Percentiles rank a stretch among this genome's conserved stretches.
Evolutionary conservation across 2,888 invertebrate genomes (phyloP).

Genomic region (Epinotia demarniana): DNA sequence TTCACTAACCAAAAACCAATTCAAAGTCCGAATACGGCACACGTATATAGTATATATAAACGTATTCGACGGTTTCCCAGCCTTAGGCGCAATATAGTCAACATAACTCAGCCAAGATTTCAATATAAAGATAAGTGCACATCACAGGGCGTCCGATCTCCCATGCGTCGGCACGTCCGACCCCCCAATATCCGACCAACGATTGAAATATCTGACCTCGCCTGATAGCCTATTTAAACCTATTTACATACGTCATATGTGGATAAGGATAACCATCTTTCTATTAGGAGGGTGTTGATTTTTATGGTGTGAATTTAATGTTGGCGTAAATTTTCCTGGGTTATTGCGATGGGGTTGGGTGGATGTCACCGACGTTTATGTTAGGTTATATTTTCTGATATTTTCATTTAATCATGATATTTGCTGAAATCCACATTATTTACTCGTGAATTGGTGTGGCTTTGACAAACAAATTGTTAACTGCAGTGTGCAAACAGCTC

Average conservation of each 20-base stretch:
- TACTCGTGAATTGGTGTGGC: not conserved
- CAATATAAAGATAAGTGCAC: constrained; percentile 75
- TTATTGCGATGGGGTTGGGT: not conserved
- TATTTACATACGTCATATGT: constrained; percentile 45
- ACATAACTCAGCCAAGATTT: constrained; percentile 64
- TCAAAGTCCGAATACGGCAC: not conserved
- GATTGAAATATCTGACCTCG: constrained; percentile 83
- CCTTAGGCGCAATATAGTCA: constrained; percentile 39
- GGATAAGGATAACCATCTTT: constrained; percentile 43
- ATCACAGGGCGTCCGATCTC: constrained; percentile 60
- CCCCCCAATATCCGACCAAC: constrained; percentile 81
- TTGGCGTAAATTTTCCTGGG: constrained; percentile 12
- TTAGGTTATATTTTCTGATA: too few relatives aligned
- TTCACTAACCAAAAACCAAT: not conserved
- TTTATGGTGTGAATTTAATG: constrained; percentile 41
- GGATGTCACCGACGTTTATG: not conserved
- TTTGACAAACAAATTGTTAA: too few relatives aligned
- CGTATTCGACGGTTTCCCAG: constrained; percentile 7
- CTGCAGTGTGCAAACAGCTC: too few relatives aligned
- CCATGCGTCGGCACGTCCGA: constrained; percentile 78
- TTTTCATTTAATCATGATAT: too few relatives aligned
- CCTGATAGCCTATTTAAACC: constrained; percentile 44
- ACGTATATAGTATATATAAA: constrained; percentile 6
- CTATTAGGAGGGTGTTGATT: constrained; percentile 42
- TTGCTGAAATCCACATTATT: not conserved